These are phyloP conservation scores for Delichon dasypus DNA, from an alignment of 2,797 vertebrate species.

Conservation along the genomic window DNA sequence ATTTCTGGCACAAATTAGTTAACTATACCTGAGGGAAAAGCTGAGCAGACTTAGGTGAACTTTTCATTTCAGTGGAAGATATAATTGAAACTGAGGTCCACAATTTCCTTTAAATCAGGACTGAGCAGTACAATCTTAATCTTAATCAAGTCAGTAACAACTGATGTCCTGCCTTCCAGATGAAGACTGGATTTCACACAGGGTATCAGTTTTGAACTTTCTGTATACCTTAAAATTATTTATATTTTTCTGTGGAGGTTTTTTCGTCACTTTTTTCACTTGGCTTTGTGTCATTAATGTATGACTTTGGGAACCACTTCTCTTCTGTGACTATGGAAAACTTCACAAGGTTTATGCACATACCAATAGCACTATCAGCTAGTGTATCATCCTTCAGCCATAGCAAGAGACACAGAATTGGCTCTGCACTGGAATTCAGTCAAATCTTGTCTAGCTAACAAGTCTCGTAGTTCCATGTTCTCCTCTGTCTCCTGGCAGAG, in stretches of 20 bases:
- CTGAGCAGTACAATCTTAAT: not conserved
- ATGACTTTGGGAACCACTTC: not conserved
- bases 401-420: not conserved
- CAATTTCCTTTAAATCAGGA: not conserved
- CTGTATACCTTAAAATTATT: not conserved
- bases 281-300: not conserved
- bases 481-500: not conserved
- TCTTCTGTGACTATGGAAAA: not conserved
- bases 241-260: not conserved
- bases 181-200: not conserved
- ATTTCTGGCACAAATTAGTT: not conserved
- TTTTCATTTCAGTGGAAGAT: not conserved
- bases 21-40: not conserved
- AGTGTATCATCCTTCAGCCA: not conserved
- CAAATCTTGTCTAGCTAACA: not conserved
- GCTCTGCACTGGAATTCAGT: not conserved
- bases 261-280: not conserved
- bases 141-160: not conserved
- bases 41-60: not conserved
- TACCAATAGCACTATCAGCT: not conserved
- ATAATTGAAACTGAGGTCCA: not conserved
- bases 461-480: not conserved
- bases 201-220: not conserved
- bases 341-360: not conserved
- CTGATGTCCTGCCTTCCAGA: not conserved